These are phyloP conservation scores for Tympanuchus pallidicinctus DNA, from an alignment of 2,113 vertebrate genomes.

Conservation along the genomic window DNA sequence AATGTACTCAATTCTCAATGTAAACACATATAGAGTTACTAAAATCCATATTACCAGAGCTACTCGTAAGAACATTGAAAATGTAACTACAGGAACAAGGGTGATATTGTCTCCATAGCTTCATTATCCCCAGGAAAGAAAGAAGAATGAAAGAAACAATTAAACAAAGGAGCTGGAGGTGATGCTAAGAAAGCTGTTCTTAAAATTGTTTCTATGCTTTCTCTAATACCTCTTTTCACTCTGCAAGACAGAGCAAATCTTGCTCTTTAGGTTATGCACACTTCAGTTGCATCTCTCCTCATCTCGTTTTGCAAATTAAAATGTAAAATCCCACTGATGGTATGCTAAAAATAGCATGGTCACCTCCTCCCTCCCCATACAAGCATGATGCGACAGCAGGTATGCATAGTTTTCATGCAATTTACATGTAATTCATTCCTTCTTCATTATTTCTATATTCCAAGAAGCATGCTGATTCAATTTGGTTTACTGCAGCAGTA, in stretches of 20 bases:
- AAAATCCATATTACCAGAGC: neutral
- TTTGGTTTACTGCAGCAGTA: neutral
- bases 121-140: neutral
- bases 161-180: neutral
- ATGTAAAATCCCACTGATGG: neutral
- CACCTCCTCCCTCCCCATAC: no score
- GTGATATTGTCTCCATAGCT: neutral
- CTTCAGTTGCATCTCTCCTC: neutral
- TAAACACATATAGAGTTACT: neutral
- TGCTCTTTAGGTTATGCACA: neutral
- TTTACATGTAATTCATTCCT: neutral
- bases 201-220: neutral
- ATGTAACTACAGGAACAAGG: neutral
- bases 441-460: neutral
- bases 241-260: neutral
- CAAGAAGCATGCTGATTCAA: neutral
- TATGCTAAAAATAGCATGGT: neutral
- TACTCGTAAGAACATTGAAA: neutral
- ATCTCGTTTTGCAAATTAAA: neutral
- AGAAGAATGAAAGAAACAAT: neutral
- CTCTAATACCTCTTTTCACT: neutral
- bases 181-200: neutral
- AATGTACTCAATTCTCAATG: neutral
- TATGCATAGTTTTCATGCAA: neutral
- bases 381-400: neutral